Base-by-base conservation (phyloP, 2,797 vertebrate genomes). In the Pipistrellus nathusii region DNA sequence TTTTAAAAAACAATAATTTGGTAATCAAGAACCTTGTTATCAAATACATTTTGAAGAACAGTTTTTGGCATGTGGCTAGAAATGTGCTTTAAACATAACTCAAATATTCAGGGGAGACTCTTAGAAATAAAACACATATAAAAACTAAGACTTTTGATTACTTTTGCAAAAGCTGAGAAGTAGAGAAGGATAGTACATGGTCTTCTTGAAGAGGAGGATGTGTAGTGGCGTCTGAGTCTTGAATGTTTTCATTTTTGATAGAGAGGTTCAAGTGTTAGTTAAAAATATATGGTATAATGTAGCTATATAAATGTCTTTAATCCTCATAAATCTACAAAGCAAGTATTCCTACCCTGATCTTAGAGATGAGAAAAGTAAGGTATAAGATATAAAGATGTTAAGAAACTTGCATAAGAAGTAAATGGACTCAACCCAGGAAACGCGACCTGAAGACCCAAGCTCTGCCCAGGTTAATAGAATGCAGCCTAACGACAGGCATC, bases 1-100 rank as follows among this genome's bases (percentile, higher is more conserved):
- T 76, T 81, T 89, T 90, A 92, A 83, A 64, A 82, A 25, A 84
- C 44, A 84, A 64, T 44, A 87, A 69, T 87, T 76, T 87, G 55
- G 62, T 92, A n/a, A 83, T 86, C 57, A 85, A 84, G 57, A 90
- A 78, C 32, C 35, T 30, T 87, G 38, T 18, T 88, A 73, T 25
- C 51, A 91, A 89, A 81, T 3, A 85, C 27, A 94, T 83, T 73
- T 62, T 73, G 53, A 55, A 46, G 75, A 83, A 91, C 30, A 83
- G 35, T 86, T 71, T 94, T 71, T n/a, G 41, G 27, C 81, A 86
- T 14, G 46, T 51, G 57, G 53, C 55, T 59, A 32, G 23, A 51
- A 71, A 87, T 27, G 32, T 11, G 2, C 30, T 82, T 5, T 48
- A 84, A 88, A 57, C 17, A 46, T 72, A 85, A 85, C 46, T 76